Base-by-base conservation (phyloP, 2,888 invertebrate species). In the Venustoraphidia nigricollis region DNA sequence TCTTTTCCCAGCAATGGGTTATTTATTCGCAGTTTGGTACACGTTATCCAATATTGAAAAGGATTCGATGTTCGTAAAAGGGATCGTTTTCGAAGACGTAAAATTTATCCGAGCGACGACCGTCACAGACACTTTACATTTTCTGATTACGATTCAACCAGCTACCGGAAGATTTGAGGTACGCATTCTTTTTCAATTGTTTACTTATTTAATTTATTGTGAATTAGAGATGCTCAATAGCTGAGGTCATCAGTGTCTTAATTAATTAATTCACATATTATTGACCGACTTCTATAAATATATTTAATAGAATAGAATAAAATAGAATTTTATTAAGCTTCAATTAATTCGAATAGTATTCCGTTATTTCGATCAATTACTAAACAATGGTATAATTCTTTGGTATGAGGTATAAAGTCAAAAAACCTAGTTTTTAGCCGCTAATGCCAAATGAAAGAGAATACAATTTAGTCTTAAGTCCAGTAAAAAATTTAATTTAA, bases 1-100 rank as follows among this genome's bases (percentile, higher is more conserved):
- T 37, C 50, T 64, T 10, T 77, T 78, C 53, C 84, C 86, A 4
- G 84, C 84, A 50, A 79, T 83, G 13, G 79, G 68, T 1, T 57
- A 68, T 11, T 50, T 72, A 10, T 55, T 59, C 6, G 57, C 74
- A 2, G 68, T 71, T 3, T 77, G 77, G 77, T 69, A 72, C 56
- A 70, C 72, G 6, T 54, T 76, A 2, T 69, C 71, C 0, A 66
- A 69, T 58, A 56, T 67, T 36, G 57, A 60, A 35, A 66, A 63
- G 0, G 40, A 54, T 34, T 67, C 79, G 1, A 56, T 65, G n/a
- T 65, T 66, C 51, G 62, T 64, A 6, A 62, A 73, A 43, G 65
- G 74, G 53, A 67, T 72, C 9, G 72, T 80, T 10, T 75, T 81
- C 56, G 73, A 76, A 57, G 68, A 81, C 60, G 68, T 79, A 39